These are phyloP conservation scores for Merluccius polli DNA, from an alignment of 2,797 vertebrate species.

Conservation along the genomic window DNA sequence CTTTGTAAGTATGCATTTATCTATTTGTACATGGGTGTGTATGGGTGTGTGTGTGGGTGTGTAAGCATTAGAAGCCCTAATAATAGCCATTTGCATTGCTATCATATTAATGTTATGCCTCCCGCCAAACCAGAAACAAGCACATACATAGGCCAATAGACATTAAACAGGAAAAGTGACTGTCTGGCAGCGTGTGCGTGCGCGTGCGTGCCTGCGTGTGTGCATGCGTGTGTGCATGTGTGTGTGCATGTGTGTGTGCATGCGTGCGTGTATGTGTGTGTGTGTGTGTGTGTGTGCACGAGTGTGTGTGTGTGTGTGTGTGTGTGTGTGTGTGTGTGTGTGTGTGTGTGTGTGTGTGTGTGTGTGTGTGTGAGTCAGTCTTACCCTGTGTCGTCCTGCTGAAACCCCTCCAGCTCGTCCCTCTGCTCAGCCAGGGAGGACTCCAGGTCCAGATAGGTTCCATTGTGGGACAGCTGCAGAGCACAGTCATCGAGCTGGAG, in stretches of 20 bases:
- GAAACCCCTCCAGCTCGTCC: constrained; percentile 93
- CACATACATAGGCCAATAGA: neutral
- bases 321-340: constrained; percentile 1
- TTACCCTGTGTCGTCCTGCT: constrained; percentile 86
- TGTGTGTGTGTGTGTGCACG: constrained; percentile 5
- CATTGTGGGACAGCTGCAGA: constrained; percentile 90
- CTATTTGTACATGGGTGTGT: neutral
- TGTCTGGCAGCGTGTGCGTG: constrained; percentile 7
- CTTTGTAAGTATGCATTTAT: neutral
- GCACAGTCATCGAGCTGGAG: constrained; percentile 89
- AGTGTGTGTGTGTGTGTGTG: neutral
- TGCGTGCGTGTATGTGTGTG: neutral
- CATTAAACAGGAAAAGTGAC: neutral
- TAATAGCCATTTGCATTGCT: neutral
- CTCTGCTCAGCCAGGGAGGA: constrained; percentile 88
- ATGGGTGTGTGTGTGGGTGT: constrained; percentile 3
- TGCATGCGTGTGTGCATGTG: neutral
- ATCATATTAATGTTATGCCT: neutral
- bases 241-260: neutral
- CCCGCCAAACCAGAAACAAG: neutral
- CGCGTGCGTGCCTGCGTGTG: neutral
- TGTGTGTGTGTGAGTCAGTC: constrained; percentile 35
- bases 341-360: neutral
- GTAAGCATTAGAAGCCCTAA: neutral
- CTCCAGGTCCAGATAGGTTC: constrained; percentile 93